Evolutionary conservation across 2,797 vertebrate genomes (phyloP).

Genomic region (Harpagifer antarcticus): DNA sequence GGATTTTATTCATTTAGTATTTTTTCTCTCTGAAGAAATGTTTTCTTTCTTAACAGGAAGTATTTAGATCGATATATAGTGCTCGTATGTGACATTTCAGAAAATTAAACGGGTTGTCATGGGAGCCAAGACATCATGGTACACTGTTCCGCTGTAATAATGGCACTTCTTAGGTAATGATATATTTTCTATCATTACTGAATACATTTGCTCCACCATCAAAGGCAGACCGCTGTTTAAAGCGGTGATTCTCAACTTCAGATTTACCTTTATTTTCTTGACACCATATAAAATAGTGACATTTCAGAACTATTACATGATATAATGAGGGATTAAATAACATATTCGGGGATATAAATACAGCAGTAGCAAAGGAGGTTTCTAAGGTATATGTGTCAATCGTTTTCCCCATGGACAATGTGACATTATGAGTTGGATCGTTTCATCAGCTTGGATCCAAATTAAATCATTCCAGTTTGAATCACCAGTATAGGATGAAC

Average conservation of each 20-base stretch:
- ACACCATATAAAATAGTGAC: background rate
- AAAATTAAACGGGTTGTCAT: constrained; percentile 37
- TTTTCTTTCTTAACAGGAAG: too few species aligned
- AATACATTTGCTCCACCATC: too few species aligned
- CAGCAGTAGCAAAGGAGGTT: background rate
- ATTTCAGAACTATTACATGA: background rate
- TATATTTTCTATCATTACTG: background rate
- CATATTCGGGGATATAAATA: too few species aligned
- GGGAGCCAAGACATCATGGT: background rate
- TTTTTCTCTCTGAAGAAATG: too few species aligned
- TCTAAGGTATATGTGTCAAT: background rate
- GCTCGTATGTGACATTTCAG: background rate
- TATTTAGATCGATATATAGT: background rate
- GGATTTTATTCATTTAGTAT: too few species aligned
- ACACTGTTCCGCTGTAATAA: background rate
- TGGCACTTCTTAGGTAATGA: constrained; percentile 21
- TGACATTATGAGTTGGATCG: background rate
- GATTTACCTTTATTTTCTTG: background rate
- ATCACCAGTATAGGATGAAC: background rate
- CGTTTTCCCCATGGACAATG: too few species aligned
- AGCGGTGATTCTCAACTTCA: background rate
- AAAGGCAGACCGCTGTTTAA: background rate
- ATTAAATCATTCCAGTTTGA: background rate
- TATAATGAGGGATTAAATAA: too few species aligned
- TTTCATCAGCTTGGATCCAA: background rate